These are phyloP conservation scores for Strigamia transsilvanica DNA, from an alignment of 2,888 invertebrate genomes.

Conservation along the genomic window DNA sequence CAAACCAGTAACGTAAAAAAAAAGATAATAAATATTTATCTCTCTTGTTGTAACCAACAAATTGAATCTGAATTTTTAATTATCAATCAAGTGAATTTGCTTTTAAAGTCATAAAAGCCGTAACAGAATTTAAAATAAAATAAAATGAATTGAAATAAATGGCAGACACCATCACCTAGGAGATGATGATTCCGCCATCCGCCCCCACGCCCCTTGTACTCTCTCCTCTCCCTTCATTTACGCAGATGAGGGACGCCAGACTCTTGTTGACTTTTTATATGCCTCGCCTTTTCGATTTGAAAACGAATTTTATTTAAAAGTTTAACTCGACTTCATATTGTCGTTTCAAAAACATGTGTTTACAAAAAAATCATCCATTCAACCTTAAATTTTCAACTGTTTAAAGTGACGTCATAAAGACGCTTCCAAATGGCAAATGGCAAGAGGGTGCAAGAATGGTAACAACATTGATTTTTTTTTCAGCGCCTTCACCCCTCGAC, in stretches of 20 bases:
- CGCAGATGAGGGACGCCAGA: slow-evolving; percentile 15
- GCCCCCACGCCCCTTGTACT: background rate
- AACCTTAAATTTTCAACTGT: background rate
- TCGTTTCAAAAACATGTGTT: slow-evolving; percentile 23
- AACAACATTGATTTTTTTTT: slow-evolving; percentile 44
- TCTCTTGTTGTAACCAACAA: background rate
- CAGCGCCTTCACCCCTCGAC: slow-evolving; percentile 41
- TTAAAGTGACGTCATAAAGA: slow-evolving; percentile 33
- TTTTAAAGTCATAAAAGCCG: background rate
- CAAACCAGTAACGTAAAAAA: background rate
- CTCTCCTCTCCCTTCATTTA: background rate
- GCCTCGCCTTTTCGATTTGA: background rate
- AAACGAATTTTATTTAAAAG: slow-evolving; percentile 2
- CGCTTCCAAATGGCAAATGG: slow-evolving; percentile 42
- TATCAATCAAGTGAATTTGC: background rate
- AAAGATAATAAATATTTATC: background rate
- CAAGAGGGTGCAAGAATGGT: slow-evolving; percentile 39
- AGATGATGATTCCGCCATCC: slow-evolving; percentile 20
- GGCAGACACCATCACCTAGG: slow-evolving; percentile 13
- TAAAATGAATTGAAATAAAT: slow-evolving; percentile 6
- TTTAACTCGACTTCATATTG: slow-evolving; percentile 12
- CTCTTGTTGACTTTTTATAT: slow-evolving; percentile 13
- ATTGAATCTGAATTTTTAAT: background rate
- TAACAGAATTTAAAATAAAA: background rate
- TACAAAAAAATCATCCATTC: background rate